Evolutionary conservation across 2,888 invertebrate species (phyloP).

Genomic region (Mamestra brassicae): DNA sequence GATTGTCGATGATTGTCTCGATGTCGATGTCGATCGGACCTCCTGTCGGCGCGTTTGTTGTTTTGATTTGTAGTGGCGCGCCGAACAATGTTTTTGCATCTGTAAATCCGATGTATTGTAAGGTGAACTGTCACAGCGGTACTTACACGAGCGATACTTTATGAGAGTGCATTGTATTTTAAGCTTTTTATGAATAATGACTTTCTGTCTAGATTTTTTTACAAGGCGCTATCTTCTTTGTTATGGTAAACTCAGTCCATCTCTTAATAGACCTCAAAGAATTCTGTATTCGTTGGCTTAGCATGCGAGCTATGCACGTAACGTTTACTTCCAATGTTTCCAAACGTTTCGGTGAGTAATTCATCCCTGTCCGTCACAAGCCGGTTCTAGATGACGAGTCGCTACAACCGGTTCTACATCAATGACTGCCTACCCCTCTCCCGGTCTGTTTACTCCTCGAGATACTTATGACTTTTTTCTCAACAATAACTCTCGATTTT

Average conservation of each 20-base stretch:
- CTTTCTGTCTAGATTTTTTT: slow-evolving; percentile 12
- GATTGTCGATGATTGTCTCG: slow-evolving; percentile 80
- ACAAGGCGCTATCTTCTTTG: slow-evolving; percentile 20
- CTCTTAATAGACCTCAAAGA: slow-evolving; percentile 39
- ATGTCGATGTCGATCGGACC: slow-evolving; percentile 84
- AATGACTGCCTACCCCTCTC: slow-evolving; percentile 87
- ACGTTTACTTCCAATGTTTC: slow-evolving; percentile 72
- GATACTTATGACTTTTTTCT: slow-evolving; percentile 75
- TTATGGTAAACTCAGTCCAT: slow-evolving; percentile 27
- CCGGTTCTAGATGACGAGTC: slow-evolving; percentile 81
- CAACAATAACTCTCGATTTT: slow-evolving; percentile 84
- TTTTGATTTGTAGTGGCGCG: slow-evolving; percentile 86
- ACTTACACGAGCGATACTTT: slow-evolving; percentile 48
- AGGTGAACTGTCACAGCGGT: slow-evolving; percentile 42
- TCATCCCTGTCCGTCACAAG: slow-evolving; percentile 86
- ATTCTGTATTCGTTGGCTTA: slow-evolving; percentile 22
- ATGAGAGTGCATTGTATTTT: slow-evolving; percentile 40
- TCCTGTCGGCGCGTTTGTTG: slow-evolving; percentile 88
- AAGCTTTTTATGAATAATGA: slow-evolving; percentile 13
- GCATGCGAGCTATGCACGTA: slow-evolving; percentile 67
- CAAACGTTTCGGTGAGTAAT: slow-evolving; percentile 81
- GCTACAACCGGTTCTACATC: slow-evolving; percentile 87
- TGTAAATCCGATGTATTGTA: slow-evolving; percentile 72
- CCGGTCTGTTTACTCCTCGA: slow-evolving; percentile 78
- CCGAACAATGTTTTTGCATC: slow-evolving; percentile 79